Conservation (phyloP, 2,113 vertebrate genomes). For the Gallinago undulata region DNA sequence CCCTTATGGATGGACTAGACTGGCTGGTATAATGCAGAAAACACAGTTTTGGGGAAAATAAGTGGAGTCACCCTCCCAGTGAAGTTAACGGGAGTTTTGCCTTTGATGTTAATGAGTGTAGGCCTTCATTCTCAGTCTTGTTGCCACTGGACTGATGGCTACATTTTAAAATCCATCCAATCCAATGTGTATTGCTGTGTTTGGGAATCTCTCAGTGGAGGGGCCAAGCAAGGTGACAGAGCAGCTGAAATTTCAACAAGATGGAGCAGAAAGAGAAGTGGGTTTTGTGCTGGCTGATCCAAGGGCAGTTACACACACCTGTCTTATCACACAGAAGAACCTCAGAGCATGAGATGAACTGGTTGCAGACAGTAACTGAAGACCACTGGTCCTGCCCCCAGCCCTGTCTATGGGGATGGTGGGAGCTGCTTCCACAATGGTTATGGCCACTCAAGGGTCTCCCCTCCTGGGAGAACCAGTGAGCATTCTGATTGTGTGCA, state of each 20-base stretch:
- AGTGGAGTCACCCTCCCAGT: background rate
- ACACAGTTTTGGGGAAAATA: background rate
- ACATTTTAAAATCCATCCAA: background rate
- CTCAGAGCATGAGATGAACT: background rate
- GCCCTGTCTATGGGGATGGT: background rate
- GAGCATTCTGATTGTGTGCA: background rate
- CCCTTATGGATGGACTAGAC: background rate
- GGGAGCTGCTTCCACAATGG: background rate
- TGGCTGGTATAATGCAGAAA: background rate
- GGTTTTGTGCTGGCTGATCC: background rate
- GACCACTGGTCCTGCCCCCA: background rate
- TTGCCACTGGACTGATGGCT: background rate
- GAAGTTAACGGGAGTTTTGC: background rate
- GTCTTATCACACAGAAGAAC: background rate
- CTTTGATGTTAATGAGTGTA: background rate
- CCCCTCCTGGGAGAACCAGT: background rate
- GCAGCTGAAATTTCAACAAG: background rate
- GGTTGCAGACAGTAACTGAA: background rate
- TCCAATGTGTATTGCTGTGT: background rate
- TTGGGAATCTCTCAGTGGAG: background rate
- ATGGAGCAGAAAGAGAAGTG: background rate
- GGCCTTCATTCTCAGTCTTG: background rate
- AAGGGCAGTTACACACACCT: background rate
- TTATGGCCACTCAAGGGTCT: rapidly evolving
- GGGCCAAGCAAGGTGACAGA: background rate